Evolutionary conservation across 2,797 vertebrate genomes (phyloP).

Genomic region (Pteropus rufus): DNA sequence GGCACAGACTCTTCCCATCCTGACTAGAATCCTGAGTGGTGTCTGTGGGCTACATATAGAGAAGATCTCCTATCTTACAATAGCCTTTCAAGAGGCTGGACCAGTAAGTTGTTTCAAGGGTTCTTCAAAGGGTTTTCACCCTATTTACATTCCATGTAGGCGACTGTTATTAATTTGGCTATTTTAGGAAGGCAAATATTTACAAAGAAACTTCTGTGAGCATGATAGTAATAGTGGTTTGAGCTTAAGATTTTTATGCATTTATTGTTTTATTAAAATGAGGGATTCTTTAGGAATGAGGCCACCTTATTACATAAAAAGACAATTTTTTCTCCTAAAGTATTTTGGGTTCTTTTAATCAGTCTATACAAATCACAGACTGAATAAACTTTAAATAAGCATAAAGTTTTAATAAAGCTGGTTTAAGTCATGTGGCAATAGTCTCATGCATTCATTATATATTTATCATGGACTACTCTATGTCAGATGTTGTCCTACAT

Average conservation of each 20-base stretch:
- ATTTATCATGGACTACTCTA: background rate
- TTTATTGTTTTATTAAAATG: conserved; percentile 41
- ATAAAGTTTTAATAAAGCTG: conserved; percentile 32
- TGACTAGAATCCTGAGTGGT: background rate
- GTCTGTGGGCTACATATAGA: background rate
- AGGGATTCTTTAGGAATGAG: background rate
- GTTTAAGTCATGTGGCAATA: background rate
- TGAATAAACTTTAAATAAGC: background rate
- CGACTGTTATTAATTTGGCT: background rate
- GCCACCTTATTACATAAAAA: background rate
- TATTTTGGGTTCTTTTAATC: background rate
- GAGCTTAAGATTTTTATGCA: background rate
- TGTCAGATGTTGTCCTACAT: background rate
- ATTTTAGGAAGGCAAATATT: background rate
- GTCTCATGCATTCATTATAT: background rate
- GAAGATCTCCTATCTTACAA: background rate
- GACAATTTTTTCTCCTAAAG: background rate
- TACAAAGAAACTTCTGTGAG: background rate
- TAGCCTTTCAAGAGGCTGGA: background rate
- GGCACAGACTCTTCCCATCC: background rate
- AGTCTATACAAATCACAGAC: background rate
- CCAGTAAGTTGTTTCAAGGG: background rate
- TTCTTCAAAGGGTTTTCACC: background rate
- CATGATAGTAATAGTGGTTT: background rate
- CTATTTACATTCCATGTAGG: background rate